Evolutionary conservation across 37 sponge, comb jelly and placozoan genomes (phyloP).

Genomic region (Petrosia ficiformis): DNA sequence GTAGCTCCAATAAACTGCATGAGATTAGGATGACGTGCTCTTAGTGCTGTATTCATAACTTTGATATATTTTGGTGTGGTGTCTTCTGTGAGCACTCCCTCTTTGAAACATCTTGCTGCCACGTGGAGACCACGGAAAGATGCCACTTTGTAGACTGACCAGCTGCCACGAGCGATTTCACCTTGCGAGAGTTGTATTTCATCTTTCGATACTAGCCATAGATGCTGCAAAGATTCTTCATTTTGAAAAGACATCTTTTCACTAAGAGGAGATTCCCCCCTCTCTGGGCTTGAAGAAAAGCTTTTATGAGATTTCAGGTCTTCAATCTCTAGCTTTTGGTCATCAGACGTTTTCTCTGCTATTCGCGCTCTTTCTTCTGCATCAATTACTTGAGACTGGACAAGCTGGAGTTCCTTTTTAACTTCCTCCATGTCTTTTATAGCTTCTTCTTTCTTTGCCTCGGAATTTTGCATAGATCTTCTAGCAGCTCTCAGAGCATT

Average conservation of each 20-base stretch:
- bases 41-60: not conserved
- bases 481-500: not conserved
- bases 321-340: not conserved
- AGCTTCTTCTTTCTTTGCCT: not conserved
- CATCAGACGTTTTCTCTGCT: not conserved
- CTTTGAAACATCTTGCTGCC: not conserved
- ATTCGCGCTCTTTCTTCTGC: not conserved
- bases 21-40: slow-evolving; percentile 41
- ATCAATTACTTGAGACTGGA: not conserved
- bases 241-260: not conserved
- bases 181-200: not conserved
- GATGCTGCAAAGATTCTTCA: not conserved
- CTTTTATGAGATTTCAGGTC: not conserved
- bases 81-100: not conserved
- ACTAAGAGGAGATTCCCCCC: not conserved
- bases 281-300: not conserved
- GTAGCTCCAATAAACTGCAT: slow-evolving; percentile 48
- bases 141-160: not conserved
- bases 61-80: not conserved
- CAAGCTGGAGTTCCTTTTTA: not conserved
- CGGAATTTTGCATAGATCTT: not conserved
- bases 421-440: not conserved
- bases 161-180: not conserved
- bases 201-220: not conserved
- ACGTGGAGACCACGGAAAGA: not conserved